A percentile compares a stretch with the other conserved stretches of the same genome.
Evolutionary conservation across 1,140 invertebrate genomes (phyloP).

Genomic region (Rhagoletis zephyria): DNA sequence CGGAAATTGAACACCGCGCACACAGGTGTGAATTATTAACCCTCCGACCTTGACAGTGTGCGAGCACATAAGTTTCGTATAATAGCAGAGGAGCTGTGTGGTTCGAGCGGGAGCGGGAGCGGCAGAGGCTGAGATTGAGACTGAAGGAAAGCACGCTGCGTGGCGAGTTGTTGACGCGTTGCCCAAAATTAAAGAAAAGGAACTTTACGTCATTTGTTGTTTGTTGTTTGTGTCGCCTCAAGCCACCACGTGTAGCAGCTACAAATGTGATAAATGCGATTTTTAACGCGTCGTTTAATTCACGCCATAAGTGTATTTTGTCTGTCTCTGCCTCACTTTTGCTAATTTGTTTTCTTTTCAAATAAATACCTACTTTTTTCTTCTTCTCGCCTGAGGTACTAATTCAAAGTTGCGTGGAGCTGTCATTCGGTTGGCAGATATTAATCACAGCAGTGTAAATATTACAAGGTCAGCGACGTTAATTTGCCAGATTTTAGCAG

Average conservation of each 20-base stretch:
- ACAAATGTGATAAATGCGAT: neutral
- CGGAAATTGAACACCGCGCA: slow-evolving; percentile 40
- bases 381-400: neutral
- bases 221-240: neutral
- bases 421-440: neutral
- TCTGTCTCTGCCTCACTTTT: neutral
- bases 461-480: neutral
- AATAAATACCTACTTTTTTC: neutral
- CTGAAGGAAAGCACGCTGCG: neutral
- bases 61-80: neutral
- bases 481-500: neutral
- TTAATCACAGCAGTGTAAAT: neutral
- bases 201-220: neutral
- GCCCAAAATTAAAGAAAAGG: neutral
- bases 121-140: neutral
- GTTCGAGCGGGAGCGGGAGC: neutral
- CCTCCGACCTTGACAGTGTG: slow-evolving; percentile 42
- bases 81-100: neutral
- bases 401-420: neutral
- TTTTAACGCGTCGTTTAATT: slow-evolving; percentile 16
- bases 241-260: neutral
- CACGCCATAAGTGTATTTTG: neutral
- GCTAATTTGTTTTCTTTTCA: neutral
- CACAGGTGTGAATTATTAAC: slow-evolving; percentile 49
- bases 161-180: neutral